A percentile compares a stretch with the other conserved stretches of the same genome.
phyloP scores from a whole-genome alignment of 2,113 vertebrate genomes.

The Aix galericulata region DNA sequence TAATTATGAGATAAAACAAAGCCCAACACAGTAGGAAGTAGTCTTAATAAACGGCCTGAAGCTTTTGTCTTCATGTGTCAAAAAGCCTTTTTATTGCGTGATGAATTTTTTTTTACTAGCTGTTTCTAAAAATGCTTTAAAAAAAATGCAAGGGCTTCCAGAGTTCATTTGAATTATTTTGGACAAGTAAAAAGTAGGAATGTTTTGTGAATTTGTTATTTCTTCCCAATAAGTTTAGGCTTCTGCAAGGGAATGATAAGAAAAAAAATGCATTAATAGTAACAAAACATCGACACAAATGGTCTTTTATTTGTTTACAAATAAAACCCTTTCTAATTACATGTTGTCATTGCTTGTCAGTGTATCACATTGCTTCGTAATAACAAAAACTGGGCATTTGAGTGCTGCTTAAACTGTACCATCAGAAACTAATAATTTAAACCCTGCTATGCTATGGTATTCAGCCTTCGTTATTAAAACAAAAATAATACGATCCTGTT shows the following conservation, averaged over 20 bases:
- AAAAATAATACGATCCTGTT: slow-evolving; percentile 50
- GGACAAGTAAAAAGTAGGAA: background rate
- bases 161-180: slow-evolving; percentile 21
- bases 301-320: background rate
- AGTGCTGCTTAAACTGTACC: background rate
- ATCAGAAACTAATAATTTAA: slow-evolving; percentile 28
- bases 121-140: slow-evolving; percentile 57
- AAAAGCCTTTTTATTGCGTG: slow-evolving; percentile 65
- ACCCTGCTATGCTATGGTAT: background rate
- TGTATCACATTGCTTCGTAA: background rate
- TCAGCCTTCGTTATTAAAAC: slow-evolving; percentile 39
- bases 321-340: background rate
- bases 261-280: background rate
- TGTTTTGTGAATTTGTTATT: background rate
- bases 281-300: background rate
- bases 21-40: slow-evolving; percentile 76
- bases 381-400: background rate
- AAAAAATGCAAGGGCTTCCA: slow-evolving; percentile 13
- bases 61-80: slow-evolving; percentile 76
- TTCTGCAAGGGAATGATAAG: background rate
- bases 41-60: slow-evolving; percentile 77
- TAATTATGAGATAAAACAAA: slow-evolving; percentile 80
- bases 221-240: background rate
- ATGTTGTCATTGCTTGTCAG: background rate
- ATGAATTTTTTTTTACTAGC: slow-evolving; percentile 50